Evolutionary conservation across 2,888 invertebrate genomes (phyloP).

Genomic region (Norana najaformis): DNA sequence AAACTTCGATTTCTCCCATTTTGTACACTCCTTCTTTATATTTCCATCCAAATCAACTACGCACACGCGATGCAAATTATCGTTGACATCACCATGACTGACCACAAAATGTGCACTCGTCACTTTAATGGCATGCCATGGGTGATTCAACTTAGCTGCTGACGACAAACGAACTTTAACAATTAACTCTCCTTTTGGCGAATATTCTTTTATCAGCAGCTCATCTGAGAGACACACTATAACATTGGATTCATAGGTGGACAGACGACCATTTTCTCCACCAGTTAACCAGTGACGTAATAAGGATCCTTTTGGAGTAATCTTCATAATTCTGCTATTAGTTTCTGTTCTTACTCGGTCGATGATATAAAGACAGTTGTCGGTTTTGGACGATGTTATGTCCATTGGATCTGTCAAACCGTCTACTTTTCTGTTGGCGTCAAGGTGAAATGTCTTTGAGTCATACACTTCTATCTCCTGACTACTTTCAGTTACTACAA

Average conservation of each 20-base stretch:
- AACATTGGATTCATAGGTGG: no score
- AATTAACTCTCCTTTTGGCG: neutral
- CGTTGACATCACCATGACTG: neutral
- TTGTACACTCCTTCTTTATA: neutral
- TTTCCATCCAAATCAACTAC: no score
- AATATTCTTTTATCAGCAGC: neutral
- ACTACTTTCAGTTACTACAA: neutral
- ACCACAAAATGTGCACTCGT: neutral
- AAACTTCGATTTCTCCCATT: no score
- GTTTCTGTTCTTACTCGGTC: no score
- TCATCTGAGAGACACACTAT: neutral
- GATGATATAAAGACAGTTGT: no score
- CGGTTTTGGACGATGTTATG: no score
- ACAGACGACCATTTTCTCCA: neutral
- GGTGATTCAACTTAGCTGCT: neutral
- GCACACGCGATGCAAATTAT: neutral
- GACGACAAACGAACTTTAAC: neutral
- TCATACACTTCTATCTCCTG: neutral
- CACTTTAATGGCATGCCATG: neutral
- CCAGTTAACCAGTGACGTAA: neutral
- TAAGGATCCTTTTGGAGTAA: neutral
- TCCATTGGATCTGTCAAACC: neutral
- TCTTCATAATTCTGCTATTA: neutral
- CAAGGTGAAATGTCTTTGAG: neutral
- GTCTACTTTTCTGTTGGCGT: neutral